A percentile compares a stretch with the other conserved stretches of the same genome.
Conservation (phyloP, 2,113 vertebrate species). For the Puffinus mauretanicus region DNA sequence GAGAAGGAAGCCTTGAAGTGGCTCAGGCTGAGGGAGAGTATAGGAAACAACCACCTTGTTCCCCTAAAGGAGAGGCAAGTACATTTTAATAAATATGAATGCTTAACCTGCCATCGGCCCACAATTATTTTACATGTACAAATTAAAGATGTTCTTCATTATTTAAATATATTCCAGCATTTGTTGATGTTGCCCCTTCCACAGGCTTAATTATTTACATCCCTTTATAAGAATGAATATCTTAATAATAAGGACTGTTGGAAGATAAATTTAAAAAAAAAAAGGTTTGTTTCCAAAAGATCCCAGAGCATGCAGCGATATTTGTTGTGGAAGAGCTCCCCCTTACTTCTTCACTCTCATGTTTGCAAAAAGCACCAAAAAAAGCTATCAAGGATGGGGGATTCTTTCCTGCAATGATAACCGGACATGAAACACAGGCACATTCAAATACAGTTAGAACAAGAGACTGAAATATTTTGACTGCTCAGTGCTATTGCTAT, state of each 20-base stretch:
- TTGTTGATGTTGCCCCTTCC: conserved; percentile 69
- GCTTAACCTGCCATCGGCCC: conserved; percentile 54
- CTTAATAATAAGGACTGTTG: conserved; percentile 70
- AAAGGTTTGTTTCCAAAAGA: conserved; percentile 65
- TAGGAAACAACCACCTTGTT: conserved; percentile 48
- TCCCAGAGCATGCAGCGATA: conserved; percentile 26
- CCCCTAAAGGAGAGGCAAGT: conserved; percentile 32
- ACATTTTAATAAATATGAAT: conserved; percentile 63
- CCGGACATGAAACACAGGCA: conserved; percentile 7
- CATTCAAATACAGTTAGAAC: not conserved
- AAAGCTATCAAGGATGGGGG: not conserved
- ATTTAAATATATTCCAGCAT: conserved; percentile 77
- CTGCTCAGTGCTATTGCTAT: not conserved
- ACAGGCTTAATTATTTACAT: conserved; percentile 75
- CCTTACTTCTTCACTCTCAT: conserved; percentile 75
- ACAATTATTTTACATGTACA: conserved; percentile 64
- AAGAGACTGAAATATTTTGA: not conserved
- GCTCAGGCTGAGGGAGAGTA: conserved; percentile 41
- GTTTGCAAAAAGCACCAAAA: conserved; percentile 56
- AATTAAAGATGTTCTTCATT: conserved; percentile 73
- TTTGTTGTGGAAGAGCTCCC: conserved; percentile 83
- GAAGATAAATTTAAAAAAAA: conserved; percentile 17
- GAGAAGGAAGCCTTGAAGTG: conserved; percentile 64
- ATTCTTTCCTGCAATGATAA: conserved; percentile 14
- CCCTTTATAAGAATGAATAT: conserved; percentile 74